Evolutionary conservation across 2,797 vertebrate genomes (phyloP).

Genomic region (Aeoliscus strigatus): DNA sequence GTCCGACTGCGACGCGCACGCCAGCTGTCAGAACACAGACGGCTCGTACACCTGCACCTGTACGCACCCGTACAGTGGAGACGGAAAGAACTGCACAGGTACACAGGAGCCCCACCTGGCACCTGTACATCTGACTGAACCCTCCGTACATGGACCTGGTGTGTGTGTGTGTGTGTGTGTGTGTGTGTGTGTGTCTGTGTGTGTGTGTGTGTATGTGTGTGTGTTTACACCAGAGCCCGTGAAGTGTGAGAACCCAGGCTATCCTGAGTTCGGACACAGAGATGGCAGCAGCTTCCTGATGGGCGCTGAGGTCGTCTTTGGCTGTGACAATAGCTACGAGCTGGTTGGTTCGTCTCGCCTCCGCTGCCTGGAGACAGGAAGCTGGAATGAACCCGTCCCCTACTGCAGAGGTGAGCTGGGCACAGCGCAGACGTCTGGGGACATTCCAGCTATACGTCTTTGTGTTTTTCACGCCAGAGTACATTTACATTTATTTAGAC

Average conservation of each 20-base stretch:
- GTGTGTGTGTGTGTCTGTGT: slow-evolving; percentile 7
- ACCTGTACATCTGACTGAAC: neutral
- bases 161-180: slow-evolving; percentile 7
- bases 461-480: too few species aligned
- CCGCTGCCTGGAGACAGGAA: slow-evolving; percentile 80
- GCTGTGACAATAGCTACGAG: slow-evolving; percentile 82
- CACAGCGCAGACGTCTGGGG: too few species aligned
- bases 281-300: slow-evolving; percentile 77
- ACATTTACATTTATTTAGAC: too few species aligned
- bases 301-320: slow-evolving; percentile 80
- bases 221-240: slow-evolving; percentile 78
- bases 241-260: slow-evolving; percentile 81
- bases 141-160: too few species aligned
- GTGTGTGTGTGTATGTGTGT: slow-evolving; percentile 4
- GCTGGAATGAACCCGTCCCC: slow-evolving; percentile 76
- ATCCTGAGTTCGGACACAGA: slow-evolving; percentile 80
- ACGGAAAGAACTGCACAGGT: slow-evolving; percentile 96
- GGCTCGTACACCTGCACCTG: slow-evolving; percentile 92
- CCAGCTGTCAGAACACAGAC: slow-evolving; percentile 89
- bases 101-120: slow-evolving; percentile 28
- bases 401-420: slow-evolving; percentile 85
- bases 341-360: slow-evolving; percentile 74
- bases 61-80: slow-evolving; percentile 83
- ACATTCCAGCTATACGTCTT: too few species aligned
- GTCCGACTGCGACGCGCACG: slow-evolving; percentile 85